Percentiles rank a stretch among this genome's conserved stretches.
Evolutionary conservation across 2,797 vertebrate genomes (phyloP).

Genomic region (Aselliscus stoliczkanus): DNA sequence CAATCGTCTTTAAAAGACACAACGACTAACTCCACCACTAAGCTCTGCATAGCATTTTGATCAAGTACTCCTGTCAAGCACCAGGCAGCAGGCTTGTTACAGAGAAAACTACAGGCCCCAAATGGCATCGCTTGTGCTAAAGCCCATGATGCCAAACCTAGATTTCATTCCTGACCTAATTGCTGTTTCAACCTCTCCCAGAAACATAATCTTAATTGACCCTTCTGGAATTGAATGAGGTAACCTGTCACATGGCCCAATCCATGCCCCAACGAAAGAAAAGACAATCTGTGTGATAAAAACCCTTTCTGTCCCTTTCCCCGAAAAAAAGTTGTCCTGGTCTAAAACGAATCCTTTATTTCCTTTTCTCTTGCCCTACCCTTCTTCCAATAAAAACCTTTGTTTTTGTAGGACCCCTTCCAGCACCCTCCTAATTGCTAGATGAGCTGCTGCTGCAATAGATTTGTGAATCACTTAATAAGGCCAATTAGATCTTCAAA

Average conservation of each 20-base stretch:
- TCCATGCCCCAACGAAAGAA: no score
- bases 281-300: neutral
- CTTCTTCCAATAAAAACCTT: neutral
- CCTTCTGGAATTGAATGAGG: neutral
- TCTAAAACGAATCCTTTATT: neutral
- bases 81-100: neutral
- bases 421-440: neutral
- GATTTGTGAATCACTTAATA: neutral
- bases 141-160: neutral
- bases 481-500: neutral
- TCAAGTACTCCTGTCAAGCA: neutral
- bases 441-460: neutral
- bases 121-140: neutral
- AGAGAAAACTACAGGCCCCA: neutral
- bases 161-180: neutral
- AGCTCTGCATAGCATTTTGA: neutral
- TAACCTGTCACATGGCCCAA: neutral
- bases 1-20: neutral
- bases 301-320: neutral
- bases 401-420: neutral
- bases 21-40: neutral
- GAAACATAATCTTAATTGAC: neutral
- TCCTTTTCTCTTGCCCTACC: neutral
- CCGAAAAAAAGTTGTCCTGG: neutral
- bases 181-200: neutral